Conservation (phyloP, 2,888 invertebrate species). For the Linnaemya tessellans region DNA sequence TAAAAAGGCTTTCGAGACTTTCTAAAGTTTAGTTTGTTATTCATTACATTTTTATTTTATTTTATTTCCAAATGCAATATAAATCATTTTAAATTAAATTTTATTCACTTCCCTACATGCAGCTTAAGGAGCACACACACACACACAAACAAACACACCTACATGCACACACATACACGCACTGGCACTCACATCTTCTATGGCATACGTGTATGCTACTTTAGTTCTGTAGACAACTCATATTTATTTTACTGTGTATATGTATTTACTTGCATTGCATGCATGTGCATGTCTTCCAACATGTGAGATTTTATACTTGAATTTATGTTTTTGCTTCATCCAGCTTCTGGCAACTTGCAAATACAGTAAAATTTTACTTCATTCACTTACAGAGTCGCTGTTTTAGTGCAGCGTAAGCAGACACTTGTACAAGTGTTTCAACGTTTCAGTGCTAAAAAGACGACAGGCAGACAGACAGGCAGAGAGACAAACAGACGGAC, state of each 20-base stretch:
- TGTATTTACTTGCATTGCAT: not conserved
- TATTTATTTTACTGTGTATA: not conserved
- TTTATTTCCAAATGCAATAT: constrained; percentile 61
- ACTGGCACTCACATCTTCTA: too few species aligned
- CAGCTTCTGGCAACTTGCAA: constrained; percentile 38
- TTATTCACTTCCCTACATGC: constrained; percentile 51
- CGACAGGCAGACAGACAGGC: not conserved
- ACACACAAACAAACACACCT: not conserved
- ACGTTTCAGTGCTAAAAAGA: not conserved
- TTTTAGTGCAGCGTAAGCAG: not conserved
- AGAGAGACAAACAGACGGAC: not conserved
- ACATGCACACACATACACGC: not conserved
- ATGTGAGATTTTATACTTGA: constrained; percentile 11
- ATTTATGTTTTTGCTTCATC: not conserved
- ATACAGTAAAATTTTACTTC: constrained; percentile 12
- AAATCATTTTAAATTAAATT: constrained; percentile 70
- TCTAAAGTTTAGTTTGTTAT: constrained; percentile 39
- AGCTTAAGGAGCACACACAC: not conserved
- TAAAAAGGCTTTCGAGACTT: constrained; percentile 55
- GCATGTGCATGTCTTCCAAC: not conserved
- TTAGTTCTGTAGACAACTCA: constrained; percentile 38
- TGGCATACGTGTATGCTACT: not conserved
- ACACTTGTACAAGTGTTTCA: not conserved
- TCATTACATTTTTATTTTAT: constrained; percentile 19
- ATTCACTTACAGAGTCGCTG: constrained; percentile 27